These are phyloP conservation scores for Eupithecia pulchellata DNA, from an alignment of 2,888 invertebrate species.

Conservation along the genomic window DNA sequence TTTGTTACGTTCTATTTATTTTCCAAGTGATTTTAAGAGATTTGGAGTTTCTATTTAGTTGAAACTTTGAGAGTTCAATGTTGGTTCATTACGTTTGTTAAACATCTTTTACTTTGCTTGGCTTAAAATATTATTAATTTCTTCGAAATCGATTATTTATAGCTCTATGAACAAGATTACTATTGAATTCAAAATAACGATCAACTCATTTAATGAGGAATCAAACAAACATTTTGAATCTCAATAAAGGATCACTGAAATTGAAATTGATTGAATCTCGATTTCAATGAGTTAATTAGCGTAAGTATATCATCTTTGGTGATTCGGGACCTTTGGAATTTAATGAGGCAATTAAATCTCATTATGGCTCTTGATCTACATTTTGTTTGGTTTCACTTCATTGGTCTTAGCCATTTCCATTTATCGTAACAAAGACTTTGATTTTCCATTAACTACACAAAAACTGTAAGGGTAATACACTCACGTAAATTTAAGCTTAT, in stretches of 20 bases:
- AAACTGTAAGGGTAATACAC: not conserved
- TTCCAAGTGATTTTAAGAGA: not conserved
- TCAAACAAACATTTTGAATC: too few relatives aligned
- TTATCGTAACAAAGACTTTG: slow-evolving; percentile 12
- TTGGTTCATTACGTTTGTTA: not conserved
- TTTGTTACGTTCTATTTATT: slow-evolving; percentile 4
- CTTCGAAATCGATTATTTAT: not conserved
- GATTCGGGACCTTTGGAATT: not conserved
- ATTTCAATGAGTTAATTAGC: not conserved
- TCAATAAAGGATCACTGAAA: not conserved
- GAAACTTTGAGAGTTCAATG: not conserved
- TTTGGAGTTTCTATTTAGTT: not conserved
- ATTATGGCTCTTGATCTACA: not conserved
- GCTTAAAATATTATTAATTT: not conserved
- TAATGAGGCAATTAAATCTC: not conserved
- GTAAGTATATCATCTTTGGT: not conserved
- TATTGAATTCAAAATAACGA: not conserved
- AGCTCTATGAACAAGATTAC: not conserved
- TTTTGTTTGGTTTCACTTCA: not conserved
- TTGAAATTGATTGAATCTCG: not conserved
- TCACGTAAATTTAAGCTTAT: not conserved
- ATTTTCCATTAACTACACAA: slow-evolving; percentile 22
- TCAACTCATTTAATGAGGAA: not conserved
- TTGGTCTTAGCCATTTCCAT: not conserved
- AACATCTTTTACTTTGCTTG: not conserved